Evolutionary conservation across 2,888 invertebrate species (phyloP).

Genomic region (Sipha maydis): DNA sequence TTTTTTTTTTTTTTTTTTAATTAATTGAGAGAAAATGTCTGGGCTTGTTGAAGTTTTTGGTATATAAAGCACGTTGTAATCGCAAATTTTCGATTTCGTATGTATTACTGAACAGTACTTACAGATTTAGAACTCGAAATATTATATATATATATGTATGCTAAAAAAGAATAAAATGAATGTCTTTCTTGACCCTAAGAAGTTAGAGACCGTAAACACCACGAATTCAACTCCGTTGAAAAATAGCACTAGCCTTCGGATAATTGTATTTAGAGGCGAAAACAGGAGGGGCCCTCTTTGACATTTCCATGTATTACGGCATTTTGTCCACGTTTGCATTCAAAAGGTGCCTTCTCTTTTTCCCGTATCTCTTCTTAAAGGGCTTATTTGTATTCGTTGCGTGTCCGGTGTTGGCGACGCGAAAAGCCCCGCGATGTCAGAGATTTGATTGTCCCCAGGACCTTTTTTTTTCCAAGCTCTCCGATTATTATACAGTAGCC

Average conservation of each 20-base stretch:
- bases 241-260: constrained; percentile 38
- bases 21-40: too few species aligned
- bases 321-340: constrained; percentile 58
- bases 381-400: constrained; percentile 62
- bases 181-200: constrained; percentile 8
- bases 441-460: constrained; percentile 59
- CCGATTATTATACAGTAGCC: constrained; percentile 42
- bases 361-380: constrained; percentile 26
- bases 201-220: constrained; percentile 40
- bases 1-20: too few species aligned
- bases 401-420: constrained; percentile 56
- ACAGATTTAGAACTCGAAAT: neutral
- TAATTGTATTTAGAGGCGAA: constrained; percentile 49
- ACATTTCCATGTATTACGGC: constrained; percentile 56
- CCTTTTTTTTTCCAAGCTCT: constrained; percentile 54
- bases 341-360: constrained; percentile 43
- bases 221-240: constrained; percentile 42
- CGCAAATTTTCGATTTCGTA: neutral
- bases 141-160: neutral
- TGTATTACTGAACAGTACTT: neutral
- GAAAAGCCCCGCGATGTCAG: constrained; percentile 58
- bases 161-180: constrained; percentile 1
- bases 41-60: too few species aligned
- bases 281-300: constrained; percentile 35
- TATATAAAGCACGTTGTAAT: neutral